Evolutionary conservation across 2,888 invertebrate species (phyloP).

Genomic region (Pocota personata): DNA sequence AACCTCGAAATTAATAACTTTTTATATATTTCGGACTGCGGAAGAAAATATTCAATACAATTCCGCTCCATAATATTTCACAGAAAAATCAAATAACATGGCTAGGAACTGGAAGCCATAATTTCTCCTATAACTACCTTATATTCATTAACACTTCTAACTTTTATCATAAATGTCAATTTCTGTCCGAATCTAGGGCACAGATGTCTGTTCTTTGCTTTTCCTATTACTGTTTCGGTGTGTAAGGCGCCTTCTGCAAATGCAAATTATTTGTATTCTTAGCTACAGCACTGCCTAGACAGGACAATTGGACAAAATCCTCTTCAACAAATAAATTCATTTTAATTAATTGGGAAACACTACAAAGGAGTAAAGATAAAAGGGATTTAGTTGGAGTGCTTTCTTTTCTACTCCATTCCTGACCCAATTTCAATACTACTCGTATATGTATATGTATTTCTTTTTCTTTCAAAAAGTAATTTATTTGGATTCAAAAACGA

Average conservation of each 20-base stretch:
- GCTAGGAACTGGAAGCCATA: neutral
- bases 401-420: neutral
- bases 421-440: slow-evolving; percentile 13
- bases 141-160: neutral
- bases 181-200: neutral
- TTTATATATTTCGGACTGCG: no score
- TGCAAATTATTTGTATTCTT: slow-evolving; percentile 20
- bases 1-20: no score
- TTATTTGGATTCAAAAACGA: slow-evolving; percentile 17
- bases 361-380: slow-evolving; percentile 3
- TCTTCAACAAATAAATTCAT: slow-evolving; percentile 29
- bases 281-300: neutral
- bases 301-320: slow-evolving; percentile 15
- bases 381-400: slow-evolving; percentile 9
- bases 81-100: no score
- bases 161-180: neutral
- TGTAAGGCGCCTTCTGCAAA: slow-evolving; percentile 1
- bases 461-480: slow-evolving; percentile 33
- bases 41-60: no score
- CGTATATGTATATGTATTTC: neutral
- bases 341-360: slow-evolving; percentile 46
- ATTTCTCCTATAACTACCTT: neutral
- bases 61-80: no score
- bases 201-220: neutral
- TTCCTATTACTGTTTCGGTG: neutral